A percentile compares a stretch with the other conserved stretches of the same genome.
Evolutionary conservation across 2,888 invertebrate genomes (phyloP).

Genomic region (Xestia ashworthii): DNA sequence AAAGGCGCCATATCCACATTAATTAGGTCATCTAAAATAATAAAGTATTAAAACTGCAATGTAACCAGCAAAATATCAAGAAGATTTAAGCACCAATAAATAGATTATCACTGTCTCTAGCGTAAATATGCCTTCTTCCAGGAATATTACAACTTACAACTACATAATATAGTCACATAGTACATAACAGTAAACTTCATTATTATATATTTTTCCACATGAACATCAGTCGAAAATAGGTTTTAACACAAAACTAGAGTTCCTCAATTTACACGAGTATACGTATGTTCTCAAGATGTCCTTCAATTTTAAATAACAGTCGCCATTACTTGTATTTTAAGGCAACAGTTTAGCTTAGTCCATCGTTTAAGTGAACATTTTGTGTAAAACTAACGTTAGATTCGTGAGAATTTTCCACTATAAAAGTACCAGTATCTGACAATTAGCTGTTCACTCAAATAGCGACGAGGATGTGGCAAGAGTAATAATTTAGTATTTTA

Average conservation of each 20-base stretch:
- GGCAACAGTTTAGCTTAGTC: slow-evolving; percentile 1
- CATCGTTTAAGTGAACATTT: slow-evolving; percentile 1
- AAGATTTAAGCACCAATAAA: neutral
- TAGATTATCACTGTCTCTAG: neutral
- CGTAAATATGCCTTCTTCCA: neutral
- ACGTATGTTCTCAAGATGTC: neutral
- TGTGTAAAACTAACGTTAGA: slow-evolving; percentile 7
- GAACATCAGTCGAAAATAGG: neutral
- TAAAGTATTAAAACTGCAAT: neutral
- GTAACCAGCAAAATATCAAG: neutral
- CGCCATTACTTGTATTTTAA: slow-evolving; percentile 1
- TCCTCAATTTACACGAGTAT: neutral
- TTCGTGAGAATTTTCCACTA: slow-evolving; percentile 3
- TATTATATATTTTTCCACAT: neutral
- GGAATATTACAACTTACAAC: no score
- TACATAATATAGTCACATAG: no score
- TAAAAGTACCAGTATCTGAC: no score
- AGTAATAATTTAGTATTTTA: neutral
- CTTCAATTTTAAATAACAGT: slow-evolving; percentile 1
- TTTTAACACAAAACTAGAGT: neutral
- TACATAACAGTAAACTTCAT: no score
- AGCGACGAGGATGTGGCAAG: neutral
- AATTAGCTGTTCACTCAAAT: slow-evolving; percentile 2
- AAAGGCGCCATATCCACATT: neutral
- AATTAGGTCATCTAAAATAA: neutral